phyloP scores from a whole-genome alignment of 2,888 invertebrate genomes.

The Mellilla xanthometata region DNA sequence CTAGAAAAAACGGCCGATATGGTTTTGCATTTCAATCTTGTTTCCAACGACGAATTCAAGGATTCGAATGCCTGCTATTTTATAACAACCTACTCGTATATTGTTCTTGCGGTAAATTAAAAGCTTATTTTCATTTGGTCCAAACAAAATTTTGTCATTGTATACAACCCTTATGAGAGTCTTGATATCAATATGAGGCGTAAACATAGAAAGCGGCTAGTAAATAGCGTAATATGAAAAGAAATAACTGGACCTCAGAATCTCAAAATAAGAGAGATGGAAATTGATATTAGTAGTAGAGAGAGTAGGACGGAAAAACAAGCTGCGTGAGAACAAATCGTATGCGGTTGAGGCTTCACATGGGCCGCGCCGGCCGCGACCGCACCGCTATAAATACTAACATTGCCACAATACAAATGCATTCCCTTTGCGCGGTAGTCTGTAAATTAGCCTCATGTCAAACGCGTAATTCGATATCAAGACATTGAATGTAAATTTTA shows the following conservation, averaged over 20 bases:
- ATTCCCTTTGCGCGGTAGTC: slow-evolving; percentile 49
- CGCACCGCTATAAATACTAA: slow-evolving; percentile 49
- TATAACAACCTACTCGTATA: no score
- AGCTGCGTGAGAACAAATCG: slow-evolving; percentile 68
- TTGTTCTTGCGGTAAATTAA: no score
- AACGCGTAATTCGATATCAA: slow-evolving; percentile 41
- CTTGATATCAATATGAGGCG: no score
- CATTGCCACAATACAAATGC: slow-evolving; percentile 50
- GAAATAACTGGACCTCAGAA: slow-evolving; percentile 40
- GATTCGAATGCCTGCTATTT: no score
- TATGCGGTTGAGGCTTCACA: slow-evolving; percentile 57
- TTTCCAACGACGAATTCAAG: slow-evolving; percentile 39
- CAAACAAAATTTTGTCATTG: no score
- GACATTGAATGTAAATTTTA: slow-evolving; percentile 26
- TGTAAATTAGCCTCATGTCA: slow-evolving; percentile 53
- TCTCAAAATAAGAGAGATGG: slow-evolving; percentile 49
- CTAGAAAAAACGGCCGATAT: slow-evolving; percentile 49
- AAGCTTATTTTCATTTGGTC: no score
- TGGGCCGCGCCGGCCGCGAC: slow-evolving; percentile 47
- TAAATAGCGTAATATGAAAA: slow-evolving; percentile 50
- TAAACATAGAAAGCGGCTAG: slow-evolving; percentile 22
- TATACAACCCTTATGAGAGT: no score
- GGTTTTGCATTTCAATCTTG: slow-evolving; percentile 53
- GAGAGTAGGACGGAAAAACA: slow-evolving; percentile 53
- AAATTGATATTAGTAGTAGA: slow-evolving; percentile 35